A percentile compares a stretch with the other conserved stretches of the same genome.
Conservation (phyloP, 2,113 vertebrate species). For the Rhadina sibilatrix region DNA sequence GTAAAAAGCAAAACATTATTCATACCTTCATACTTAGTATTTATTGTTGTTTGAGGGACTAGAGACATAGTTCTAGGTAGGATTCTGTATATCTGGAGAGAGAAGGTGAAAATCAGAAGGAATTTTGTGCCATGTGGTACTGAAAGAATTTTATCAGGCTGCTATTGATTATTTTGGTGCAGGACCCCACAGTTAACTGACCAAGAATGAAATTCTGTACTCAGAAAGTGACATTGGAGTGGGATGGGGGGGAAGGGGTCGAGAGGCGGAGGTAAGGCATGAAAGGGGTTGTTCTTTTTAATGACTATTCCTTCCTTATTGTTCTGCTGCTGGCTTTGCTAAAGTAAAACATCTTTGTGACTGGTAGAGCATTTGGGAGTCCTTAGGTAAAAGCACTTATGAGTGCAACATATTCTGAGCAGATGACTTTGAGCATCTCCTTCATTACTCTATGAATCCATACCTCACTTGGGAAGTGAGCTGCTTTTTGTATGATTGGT, state of each 20-base stretch:
- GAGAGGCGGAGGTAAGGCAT: fast-evolving
- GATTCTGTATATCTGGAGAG: background rate
- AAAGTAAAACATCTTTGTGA: background rate
- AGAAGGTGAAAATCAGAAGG: background rate
- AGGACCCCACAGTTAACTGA: background rate
- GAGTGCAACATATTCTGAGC: background rate
- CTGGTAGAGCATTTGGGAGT: background rate
- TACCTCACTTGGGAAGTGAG: background rate
- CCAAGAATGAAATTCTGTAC: background rate
- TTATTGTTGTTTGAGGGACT: background rate
- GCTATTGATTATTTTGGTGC: background rate
- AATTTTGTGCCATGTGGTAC: background rate
- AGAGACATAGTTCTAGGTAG: background rate
- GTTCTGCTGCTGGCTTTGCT: background rate
- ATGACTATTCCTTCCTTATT: background rate
- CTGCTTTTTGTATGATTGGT: background rate
- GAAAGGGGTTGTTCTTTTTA: background rate
- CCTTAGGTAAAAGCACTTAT: background rate
- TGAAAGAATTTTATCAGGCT: background rate
- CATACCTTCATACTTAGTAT: background rate
- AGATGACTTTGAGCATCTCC: background rate
- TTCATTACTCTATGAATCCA: background rate
- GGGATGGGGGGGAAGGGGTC: background rate
- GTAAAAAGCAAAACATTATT: background rate
- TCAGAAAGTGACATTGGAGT: background rate